These are phyloP conservation scores for Melolontha melolontha DNA, from an alignment of 2,888 invertebrate genomes.

Conservation along the genomic window DNA sequence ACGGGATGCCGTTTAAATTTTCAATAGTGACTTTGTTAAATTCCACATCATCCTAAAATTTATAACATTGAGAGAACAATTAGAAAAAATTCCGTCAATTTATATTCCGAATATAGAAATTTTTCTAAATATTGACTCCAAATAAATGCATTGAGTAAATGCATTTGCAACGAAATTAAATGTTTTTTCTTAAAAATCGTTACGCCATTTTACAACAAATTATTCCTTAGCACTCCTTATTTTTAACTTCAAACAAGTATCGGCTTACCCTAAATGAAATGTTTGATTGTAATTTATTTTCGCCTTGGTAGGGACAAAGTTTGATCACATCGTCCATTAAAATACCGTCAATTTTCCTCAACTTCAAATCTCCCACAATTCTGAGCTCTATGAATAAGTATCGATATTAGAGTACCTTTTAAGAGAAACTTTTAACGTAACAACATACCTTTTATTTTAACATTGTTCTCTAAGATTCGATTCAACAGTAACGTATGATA, in stretches of 20 bases:
- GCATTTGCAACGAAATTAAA: too few species aligned
- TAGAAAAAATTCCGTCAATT: too few species aligned
- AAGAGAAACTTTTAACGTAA: constrained; percentile 21
- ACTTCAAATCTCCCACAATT: constrained; percentile 60
- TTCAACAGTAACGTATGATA: constrained; percentile 56
- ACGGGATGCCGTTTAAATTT: constrained; percentile 60
- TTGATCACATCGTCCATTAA: constrained; percentile 56
- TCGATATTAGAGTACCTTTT: neutral
- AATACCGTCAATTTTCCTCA: constrained; percentile 59
- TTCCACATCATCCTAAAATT: constrained; percentile 50
- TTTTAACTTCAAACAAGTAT: too few species aligned
- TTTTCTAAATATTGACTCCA: too few species aligned
- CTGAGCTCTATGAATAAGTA: constrained; percentile 56
- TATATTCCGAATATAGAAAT: too few species aligned
- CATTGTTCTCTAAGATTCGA: constrained; percentile 62
- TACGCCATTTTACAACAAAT: too few species aligned
- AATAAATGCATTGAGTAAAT: too few species aligned
- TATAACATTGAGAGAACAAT: too few species aligned
- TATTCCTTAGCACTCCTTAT: too few species aligned
- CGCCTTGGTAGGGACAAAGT: constrained; percentile 63
- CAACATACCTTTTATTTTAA: constrained; percentile 60
- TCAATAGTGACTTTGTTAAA: constrained; percentile 57
- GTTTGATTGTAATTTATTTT: constrained; percentile 58
- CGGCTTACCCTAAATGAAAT: constrained; percentile 39
- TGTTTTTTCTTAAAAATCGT: too few species aligned